Base-by-base conservation (phyloP, 2,888 invertebrate genomes). In the Tachina grossa region DNA sequence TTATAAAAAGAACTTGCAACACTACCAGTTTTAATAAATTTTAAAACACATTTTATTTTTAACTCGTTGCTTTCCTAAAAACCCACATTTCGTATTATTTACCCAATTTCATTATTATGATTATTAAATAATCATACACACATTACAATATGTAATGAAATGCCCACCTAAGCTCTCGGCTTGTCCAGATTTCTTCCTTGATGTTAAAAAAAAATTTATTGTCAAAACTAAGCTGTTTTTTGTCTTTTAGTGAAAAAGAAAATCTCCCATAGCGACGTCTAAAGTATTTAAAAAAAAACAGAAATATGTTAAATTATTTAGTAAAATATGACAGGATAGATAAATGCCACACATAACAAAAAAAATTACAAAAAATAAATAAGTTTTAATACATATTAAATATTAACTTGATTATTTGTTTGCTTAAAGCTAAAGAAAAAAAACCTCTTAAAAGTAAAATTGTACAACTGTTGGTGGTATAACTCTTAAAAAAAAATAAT, bases 401-500 rank as follows among this genome's bases (percentile, higher is more conserved):
- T 31, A 78, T 71, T 16, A 65, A 41, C 59, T 47, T 55, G 19
- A 47, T 51, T 57, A 19, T 41, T 59, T 47, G 47, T 57, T 61
- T 78, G 22, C 9, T 39, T 47, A 71, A 63, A 69, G 63, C 47
- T 71, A 51, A 39, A 51, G 45, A 45, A 49, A 71, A 47, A 53
- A 59, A 22, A 53, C 51, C 77, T 41, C 22, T 19, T 63, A 39
- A 61, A 55, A 43, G 43, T 31, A 69, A 76, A 82, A 82, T 2
- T 31, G n/a, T 31, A 71, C 75, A 85, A 85, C 75, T 79, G 55
- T 82, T 82, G 47, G 82, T 82, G 47, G 82, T 79, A 66, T 59
- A 59, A 9, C 9, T 31, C 31, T 6, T 9, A 53, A 55, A 71
- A 69, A n/a, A 59, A 47, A 49, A 2, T 41, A 22, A 65, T 57